phyloP scores from a whole-genome alignment of 2,113 vertebrate genomes.

The Stigmatopora argus region DNA sequence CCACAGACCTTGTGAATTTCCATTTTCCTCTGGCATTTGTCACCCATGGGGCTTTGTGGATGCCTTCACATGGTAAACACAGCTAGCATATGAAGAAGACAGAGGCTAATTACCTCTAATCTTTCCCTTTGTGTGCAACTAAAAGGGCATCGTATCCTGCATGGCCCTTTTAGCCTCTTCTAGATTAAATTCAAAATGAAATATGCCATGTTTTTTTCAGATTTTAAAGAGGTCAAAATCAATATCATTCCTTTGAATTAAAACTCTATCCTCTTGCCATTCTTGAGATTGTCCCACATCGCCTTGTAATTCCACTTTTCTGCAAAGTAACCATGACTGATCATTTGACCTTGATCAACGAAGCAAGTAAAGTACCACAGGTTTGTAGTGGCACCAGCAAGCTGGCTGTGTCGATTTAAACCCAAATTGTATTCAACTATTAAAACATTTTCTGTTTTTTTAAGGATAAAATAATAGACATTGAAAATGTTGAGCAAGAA shows the following conservation, averaged over 20 bases:
- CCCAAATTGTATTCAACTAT: not conserved
- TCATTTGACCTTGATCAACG: constrained; percentile 2
- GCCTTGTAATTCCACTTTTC: not conserved
- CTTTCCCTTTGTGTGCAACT: constrained; percentile 23
- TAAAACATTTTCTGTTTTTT: not conserved
- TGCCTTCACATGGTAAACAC: constrained; percentile 45
- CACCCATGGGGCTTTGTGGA: constrained; percentile 45
- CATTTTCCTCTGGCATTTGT: constrained; percentile 24
- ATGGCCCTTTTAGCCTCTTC: constrained; percentile 17
- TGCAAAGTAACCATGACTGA: not conserved
- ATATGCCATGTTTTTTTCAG: constrained; percentile 27
- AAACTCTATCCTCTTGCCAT: not conserved
- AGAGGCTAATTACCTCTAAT: constrained; percentile 51
- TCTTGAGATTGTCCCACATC: not conserved
- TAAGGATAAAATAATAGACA: not conserved
- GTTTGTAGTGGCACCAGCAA: constrained; percentile 1
- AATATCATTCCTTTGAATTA: not conserved
- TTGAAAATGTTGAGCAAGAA: not conserved
- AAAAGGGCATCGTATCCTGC: constrained; percentile 21
- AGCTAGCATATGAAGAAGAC: constrained; percentile 30
- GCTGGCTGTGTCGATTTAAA: not conserved
- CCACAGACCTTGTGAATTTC: constrained; percentile 26
- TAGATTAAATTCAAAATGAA: constrained; percentile 23
- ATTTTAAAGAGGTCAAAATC: constrained; percentile 6
- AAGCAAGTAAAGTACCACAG: not conserved